Conservation (phyloP, 2,113 vertebrate species). For the Nothoprocta perdicaria region DNA sequence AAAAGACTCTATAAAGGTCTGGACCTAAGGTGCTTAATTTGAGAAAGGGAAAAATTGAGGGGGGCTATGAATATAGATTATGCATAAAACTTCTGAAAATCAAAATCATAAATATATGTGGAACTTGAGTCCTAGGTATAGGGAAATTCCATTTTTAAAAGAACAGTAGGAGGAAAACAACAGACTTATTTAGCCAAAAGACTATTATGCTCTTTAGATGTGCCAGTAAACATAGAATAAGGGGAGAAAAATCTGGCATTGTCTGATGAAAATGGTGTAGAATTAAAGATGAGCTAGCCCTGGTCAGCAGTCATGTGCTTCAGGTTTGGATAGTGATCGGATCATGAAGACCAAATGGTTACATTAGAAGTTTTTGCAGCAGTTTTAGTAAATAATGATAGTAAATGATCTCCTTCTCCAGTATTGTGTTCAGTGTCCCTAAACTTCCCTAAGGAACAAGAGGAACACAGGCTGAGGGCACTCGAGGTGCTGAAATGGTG, state of each 20-base stretch:
- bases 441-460: neutral
- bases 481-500: too few species aligned
- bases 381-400: neutral
- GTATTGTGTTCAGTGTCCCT: neutral
- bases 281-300: neutral
- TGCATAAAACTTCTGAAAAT: neutral
- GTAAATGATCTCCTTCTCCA: neutral
- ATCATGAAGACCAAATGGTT: neutral
- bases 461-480: neutral
- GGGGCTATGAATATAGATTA: neutral
- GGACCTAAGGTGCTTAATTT: neutral
- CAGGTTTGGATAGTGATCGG: neutral
- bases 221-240: neutral
- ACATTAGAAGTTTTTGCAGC: neutral
- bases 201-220: neutral
- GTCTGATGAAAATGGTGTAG: neutral
- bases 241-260: neutral
- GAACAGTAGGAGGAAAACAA: neutral
- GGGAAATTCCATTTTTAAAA: neutral
- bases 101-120: neutral
- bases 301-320: neutral
- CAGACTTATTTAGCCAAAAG: neutral
- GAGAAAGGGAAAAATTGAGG: neutral
- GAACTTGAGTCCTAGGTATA: neutral
- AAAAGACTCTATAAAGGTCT: neutral